Evolutionary conservation across 2,888 invertebrate genomes (phyloP), one percentile per base, ranked within the genome.

Genomic region (Exocentrus adspersus): DNA sequence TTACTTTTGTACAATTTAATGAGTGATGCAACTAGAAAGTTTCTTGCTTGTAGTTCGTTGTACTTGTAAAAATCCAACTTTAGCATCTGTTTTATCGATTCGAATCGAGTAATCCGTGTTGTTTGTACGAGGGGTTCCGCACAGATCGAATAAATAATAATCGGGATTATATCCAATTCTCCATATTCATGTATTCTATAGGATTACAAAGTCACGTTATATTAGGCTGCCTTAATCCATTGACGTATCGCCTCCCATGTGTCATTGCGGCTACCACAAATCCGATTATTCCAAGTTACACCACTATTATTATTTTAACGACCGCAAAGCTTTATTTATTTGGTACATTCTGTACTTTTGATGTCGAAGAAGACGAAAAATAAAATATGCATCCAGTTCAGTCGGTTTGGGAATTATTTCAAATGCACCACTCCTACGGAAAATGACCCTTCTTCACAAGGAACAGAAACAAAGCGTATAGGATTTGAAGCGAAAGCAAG

Each of bases 171-270:
- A n/a, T 9, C 24, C 32, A 9, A 46, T 70, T 72, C 68, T 72
- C 70, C 72, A 69, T 71, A 72, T 74, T 72, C 72, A 69, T 72
- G 72, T 72, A 63, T 42, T 32, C 21, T 32, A 28, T 2, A 58
- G 60, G 64, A 66, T 68, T 68, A 63, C 62, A 60, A 58, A 46
- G 63, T 60, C 65, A 48, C 42, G 69, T 65, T 66, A 65, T 46
- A n/a, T n/a, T n/a, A 62, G 12, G 56, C 61, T 43, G 46, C 58
- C 62, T 12, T 74, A 73, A 74, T 73, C 74, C 72, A 70, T 71
- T 74, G 74, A 74, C 72, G 73, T 70, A 74, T 74, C 68, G 72
- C 70, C 63, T 67, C 66, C 62, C 70, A 73, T 69, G 65, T 71
- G 74, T 71, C 69, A 67, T 62, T 61, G 58, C 69, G 21, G 53